Percentiles rank a stretch among this genome's conserved stretches.
Evolutionary conservation across 2,888 invertebrate species (phyloP).

Genomic region (Stegophylla sp.): DNA sequence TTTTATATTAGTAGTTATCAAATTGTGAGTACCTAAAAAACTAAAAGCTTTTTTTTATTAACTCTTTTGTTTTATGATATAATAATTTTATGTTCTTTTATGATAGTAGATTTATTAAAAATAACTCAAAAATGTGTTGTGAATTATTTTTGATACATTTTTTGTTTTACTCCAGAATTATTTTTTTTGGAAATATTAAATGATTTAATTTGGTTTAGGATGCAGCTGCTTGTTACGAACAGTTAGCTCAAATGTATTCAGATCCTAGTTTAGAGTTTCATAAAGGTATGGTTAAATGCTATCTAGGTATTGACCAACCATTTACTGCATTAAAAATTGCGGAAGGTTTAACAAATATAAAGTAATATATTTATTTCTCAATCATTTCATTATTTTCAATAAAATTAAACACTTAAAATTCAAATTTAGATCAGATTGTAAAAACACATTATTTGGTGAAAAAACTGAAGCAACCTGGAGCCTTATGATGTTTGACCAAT

Average conservation of each 20-base stretch:
- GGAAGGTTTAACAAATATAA: conserved; percentile 72
- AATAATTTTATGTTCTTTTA: no score
- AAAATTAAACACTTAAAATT: background rate
- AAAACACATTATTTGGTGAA: conserved; percentile 68
- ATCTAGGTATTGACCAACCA: conserved; percentile 85
- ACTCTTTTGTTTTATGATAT: no score
- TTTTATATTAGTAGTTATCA: no score
- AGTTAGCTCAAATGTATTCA: conserved; percentile 69
- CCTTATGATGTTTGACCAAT: conserved; percentile 80
- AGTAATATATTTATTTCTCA: conserved; percentile 63
- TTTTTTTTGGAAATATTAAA: background rate
- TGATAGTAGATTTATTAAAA: no score
- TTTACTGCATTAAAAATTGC: conserved; percentile 81
- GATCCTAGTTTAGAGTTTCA: conserved; percentile 63
- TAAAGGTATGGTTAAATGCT: conserved; percentile 84
- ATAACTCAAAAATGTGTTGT: no score
- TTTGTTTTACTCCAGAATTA: background rate
- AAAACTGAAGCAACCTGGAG: conserved; percentile 88
- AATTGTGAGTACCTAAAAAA: no score
- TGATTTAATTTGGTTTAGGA: conserved; percentile 67
- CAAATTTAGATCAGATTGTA: conserved; percentile 51
- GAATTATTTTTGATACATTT: no score
- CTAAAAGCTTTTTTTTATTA: no score
- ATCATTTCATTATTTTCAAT: background rate
- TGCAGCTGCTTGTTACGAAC: conserved; percentile 87